Evolutionary conservation across 2,888 invertebrate species (phyloP).

Genomic region (Hypomecis atomaria): DNA sequence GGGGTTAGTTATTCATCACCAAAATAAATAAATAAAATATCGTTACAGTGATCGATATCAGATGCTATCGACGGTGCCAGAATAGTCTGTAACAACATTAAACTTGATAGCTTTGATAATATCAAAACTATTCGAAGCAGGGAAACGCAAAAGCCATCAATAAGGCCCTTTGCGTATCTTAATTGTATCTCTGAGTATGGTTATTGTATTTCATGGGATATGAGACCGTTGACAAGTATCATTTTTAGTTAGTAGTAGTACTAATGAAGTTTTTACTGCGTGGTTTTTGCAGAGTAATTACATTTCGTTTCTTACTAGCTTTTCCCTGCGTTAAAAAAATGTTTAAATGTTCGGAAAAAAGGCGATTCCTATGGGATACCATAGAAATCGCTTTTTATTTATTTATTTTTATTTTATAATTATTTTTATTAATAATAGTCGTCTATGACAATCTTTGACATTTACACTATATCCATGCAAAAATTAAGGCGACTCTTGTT

Average conservation of each 20-base stretch:
- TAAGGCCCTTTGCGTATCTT: conserved; percentile 25
- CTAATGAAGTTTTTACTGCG: neutral
- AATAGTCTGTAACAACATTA: conserved; percentile 1
- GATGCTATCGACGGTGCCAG: neutral
- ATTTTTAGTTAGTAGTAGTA: neutral
- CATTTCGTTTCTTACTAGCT: neutral
- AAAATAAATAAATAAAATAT: no score
- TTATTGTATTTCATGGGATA: conserved; percentile 15
- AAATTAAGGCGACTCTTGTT: no score
- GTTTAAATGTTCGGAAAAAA: no score
- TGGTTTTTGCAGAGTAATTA: neutral
- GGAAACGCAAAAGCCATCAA: conserved; percentile 16
- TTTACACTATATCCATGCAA: no score
- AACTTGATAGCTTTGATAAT: conserved; percentile 25
- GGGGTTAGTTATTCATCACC: no score
- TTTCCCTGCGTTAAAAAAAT: no score
- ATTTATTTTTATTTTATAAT: no score
- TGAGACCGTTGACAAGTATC: conserved; percentile 8
- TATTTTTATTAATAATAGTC: no score
- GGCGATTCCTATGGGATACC: no score
- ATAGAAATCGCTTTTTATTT: no score
- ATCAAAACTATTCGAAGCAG: conserved; percentile 18
- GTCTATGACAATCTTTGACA: no score
- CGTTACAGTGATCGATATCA: no score
- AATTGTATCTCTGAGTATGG: conserved; percentile 10